Evolutionary conservation across 2,797 vertebrate species (phyloP), one percentile per base, ranked within the genome.

Genomic region (Acipenser oxyrinchus): DNA sequence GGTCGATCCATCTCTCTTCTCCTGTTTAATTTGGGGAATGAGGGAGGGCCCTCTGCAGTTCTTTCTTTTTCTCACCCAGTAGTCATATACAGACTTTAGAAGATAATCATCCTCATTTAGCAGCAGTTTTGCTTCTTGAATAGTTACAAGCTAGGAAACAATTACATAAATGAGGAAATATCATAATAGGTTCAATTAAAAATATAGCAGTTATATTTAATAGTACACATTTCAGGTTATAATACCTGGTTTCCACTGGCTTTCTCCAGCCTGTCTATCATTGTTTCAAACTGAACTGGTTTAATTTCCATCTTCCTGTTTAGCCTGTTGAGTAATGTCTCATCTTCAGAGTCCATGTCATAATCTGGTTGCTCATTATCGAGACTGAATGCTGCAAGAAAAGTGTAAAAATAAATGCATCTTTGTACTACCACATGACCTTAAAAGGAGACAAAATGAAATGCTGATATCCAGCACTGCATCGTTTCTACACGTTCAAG

Each of bases 321-420:
- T 50, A 96, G 90, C 74, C 93, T 86, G 83, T 93, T 94, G 74
- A 96, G 87, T 66, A 95, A 86, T 5, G 91, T 93, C 76, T 96
- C 94, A 60, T 96, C 94, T 85, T 96, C 94, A 1, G 94, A 96
- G 83, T 96, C 94, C 94, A 96, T 94, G 78, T 96, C 94, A 50
- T 96, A 96, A 86, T 96, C 94, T 37, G 93, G 93, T 82, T 94
- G 92, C 12, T 96, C 94, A 57, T 87, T 91, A 82, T 96, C 94
- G 81, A 95, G 85, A 79, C 93, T 92, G 71, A 95, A 91, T 60
- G 92, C 92, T 94, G 79, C 10, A 78, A 87, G 48, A 49, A 10
- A 6, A 62, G 6, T 37, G 37, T 37, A 37, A 37, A 37, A 37
- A 37, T 37, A 37, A 37, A 37, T 37, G 37, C 37, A 37, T 37